phyloP scores from a whole-genome alignment of 1,140 invertebrate species.

The Antheraea pernyi region DNA sequence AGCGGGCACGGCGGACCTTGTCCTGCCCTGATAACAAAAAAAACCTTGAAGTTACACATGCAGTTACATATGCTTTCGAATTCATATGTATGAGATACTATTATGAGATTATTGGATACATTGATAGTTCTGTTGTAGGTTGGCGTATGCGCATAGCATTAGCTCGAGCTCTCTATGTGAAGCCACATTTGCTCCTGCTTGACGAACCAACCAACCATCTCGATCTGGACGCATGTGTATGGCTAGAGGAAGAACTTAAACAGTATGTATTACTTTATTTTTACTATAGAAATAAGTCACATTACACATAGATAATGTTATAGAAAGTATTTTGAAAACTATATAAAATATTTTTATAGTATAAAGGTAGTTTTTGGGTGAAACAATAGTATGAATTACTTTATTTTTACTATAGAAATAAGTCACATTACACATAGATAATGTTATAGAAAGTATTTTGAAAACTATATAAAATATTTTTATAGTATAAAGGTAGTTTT shows the following conservation, averaged over 20 bases:
- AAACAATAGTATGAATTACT: constrained; percentile 82
- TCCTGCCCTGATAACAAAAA: no score
- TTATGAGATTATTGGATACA: neutral
- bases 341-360: no score
- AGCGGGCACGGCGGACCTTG: no score
- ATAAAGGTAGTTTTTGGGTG: no score
- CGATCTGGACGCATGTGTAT: constrained; percentile 99
- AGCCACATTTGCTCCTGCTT: constrained; percentile 95
- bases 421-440: neutral
- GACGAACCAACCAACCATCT: constrained; percentile 99
- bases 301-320: neutral
- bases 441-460: no score
- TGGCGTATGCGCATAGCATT: constrained; percentile 99
- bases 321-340: no score
- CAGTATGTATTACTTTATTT: constrained; percentile 78
- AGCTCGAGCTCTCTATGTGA: constrained; percentile 93
- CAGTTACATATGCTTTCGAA: no score
- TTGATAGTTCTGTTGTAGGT: constrained; percentile 77
- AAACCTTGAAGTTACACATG: no score
- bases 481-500: no score
- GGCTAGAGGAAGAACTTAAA: constrained; percentile 98
- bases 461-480: no score
- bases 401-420: neutral
- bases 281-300: neutral
- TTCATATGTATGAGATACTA: neutral